Percentiles rank a stretch among this genome's conserved stretches.
These are phyloP conservation scores for Cosmopolites sordidus DNA, from an alignment of 2,888 invertebrate genomes.

Conservation along the genomic window DNA sequence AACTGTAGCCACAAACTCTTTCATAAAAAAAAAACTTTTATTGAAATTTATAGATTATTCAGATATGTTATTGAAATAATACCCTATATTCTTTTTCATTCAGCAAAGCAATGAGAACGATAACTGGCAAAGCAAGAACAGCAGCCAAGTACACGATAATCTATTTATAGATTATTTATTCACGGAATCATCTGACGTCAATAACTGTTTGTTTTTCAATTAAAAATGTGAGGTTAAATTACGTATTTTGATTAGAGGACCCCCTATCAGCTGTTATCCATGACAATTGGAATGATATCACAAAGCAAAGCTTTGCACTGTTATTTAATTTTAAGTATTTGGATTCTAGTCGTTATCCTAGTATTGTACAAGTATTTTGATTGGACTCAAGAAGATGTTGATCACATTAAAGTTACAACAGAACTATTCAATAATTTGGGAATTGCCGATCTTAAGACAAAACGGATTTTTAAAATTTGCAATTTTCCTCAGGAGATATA, in stretches of 20 bases:
- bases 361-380: constrained; percentile 70
- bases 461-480: constrained; percentile 64
- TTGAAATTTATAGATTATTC: too few relatives aligned
- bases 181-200: constrained; percentile 3
- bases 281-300: constrained; percentile 49
- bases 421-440: constrained; percentile 50
- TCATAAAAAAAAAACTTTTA: too few relatives aligned
- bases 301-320: constrained; percentile 79
- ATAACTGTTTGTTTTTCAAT: background rate
- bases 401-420: constrained; percentile 34
- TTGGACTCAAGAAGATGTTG: constrained; percentile 47
- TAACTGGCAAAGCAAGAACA: too few relatives aligned
- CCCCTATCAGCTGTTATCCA: constrained; percentile 5
- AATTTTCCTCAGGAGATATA: constrained; percentile 68
- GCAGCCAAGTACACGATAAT: too few relatives aligned
- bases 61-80: too few relatives aligned
- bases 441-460: constrained; percentile 57
- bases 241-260: background rate
- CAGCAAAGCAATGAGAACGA: too few relatives aligned
- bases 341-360: constrained; percentile 75
- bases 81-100: too few relatives aligned
- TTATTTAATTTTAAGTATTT: constrained; percentile 73
- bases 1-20: too few relatives aligned
- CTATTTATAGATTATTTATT: background rate
- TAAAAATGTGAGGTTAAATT: background rate